Base-by-base conservation (phyloP, 1,140 invertebrate species). In the Cotesia vestalis region DNA sequence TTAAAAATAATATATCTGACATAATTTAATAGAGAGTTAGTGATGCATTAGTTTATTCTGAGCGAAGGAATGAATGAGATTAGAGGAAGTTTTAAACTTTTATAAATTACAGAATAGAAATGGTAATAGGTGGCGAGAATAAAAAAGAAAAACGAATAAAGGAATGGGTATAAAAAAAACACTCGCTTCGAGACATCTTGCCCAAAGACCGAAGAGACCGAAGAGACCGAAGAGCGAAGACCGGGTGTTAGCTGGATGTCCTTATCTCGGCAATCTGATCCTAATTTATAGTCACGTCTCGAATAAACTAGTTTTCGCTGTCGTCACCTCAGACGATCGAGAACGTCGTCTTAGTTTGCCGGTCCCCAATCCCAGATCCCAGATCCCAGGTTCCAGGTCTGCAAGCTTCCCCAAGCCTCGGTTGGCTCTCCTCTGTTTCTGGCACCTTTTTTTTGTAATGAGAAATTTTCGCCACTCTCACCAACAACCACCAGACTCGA, bases 291-390 rank as follows among this genome's bases (percentile, higher is more conserved):
- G 84, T 81, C 83, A 78, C 81, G 84, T 85, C 84, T 84, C 83
- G 85, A 87, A 87, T 87, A 87, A 87, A 87, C 86, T 86, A 87
- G 86, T 87, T 86, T 86, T 82, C 84, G 84, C 84, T 86, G 84
- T 86, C 85, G 84, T 85, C 85, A 86, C 85, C 83, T 46, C 61
- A 68, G 53, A 71, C 73, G 75, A 71, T 73, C 71, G 61, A 64
- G 71, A 53, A 53, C 64, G 63, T n/a, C 71, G 52, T 67, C 35
- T 61, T 67, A 46, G 6, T 46, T 11, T 9, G 40, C 69, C 52
- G 36, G 34, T 52, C 34, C 17, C n/a, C 61, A 51, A 6, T 46
- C 40, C 40, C 5, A 6, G 11, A 11, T 46, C 5, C 40, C 4
- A 6, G 40, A 6, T 46, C 40, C 27, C 27, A 27, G 2, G 27